Evolutionary conservation across 2,888 invertebrate genomes (phyloP).

Genomic region (Cremastobaeus sp.): DNA sequence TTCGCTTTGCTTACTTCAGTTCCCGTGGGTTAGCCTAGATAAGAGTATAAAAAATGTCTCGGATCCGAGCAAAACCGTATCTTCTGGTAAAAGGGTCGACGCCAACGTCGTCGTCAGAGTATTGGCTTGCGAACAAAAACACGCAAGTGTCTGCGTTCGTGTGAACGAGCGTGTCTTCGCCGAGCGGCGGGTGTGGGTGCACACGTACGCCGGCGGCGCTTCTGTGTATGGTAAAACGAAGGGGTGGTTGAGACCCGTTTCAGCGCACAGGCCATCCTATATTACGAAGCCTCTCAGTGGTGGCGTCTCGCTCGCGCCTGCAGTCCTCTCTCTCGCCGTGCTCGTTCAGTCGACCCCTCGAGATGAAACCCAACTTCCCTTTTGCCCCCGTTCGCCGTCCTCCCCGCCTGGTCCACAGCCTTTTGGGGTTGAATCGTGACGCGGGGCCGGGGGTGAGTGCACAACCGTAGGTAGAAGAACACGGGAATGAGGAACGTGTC

Average conservation of each 20-base stretch:
- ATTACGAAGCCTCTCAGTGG: conserved; percentile 74
- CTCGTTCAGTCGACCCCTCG: conserved; percentile 70
- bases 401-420: conserved; percentile 67
- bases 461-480: conserved; percentile 71
- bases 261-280: conserved; percentile 75
- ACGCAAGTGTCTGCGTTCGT: conserved; percentile 58
- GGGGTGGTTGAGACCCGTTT: conserved; percentile 70
- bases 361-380: conserved; percentile 77
- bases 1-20: conserved; percentile 65
- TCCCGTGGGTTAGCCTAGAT: conserved; percentile 72
- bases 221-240: conserved; percentile 50
- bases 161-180: conserved; percentile 49
- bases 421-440: conserved; percentile 71
- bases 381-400: conserved; percentile 59
- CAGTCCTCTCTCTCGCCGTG: conserved; percentile 47
- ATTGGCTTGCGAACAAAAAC: conserved; percentile 72
- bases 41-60: conserved; percentile 64
- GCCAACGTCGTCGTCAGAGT: conserved; percentile 65
- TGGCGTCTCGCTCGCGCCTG: conserved; percentile 18
- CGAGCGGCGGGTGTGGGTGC: conserved; percentile 46
- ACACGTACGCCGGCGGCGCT: conserved; percentile 45
- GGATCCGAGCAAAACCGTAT: conserved; percentile 73
- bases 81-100: conserved; percentile 60
- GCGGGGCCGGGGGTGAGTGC: conserved; percentile 60
- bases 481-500: conserved; percentile 73